Evolutionary conservation across 2,797 vertebrate genomes (phyloP).

Genomic region (Mormyrus hasselquistii): DNA sequence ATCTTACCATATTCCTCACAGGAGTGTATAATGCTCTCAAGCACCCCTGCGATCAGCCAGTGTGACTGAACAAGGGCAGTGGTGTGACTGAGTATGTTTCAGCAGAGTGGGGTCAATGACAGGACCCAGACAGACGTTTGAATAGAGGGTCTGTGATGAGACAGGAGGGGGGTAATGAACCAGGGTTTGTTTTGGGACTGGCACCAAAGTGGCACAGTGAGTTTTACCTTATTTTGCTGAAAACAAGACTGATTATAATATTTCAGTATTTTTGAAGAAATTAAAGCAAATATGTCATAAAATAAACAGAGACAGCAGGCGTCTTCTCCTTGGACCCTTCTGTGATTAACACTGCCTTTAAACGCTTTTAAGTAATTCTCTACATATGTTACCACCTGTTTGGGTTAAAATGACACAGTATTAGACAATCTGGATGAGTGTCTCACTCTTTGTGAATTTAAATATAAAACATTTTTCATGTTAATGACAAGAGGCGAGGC

Average conservation of each 20-base stretch:
- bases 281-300: neutral
- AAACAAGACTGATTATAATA: neutral
- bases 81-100: neutral
- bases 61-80: neutral
- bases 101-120: neutral
- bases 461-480: neutral
- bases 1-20: neutral
- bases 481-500: neutral
- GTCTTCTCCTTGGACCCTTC: neutral
- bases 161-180: neutral
- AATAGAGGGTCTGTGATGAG: neutral
- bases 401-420: neutral
- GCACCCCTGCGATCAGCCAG: neutral
- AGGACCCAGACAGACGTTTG: neutral
- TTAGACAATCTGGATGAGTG: neutral
- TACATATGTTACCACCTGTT: slow-evolving; percentile 1
- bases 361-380: neutral
- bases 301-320: neutral
- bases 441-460: slow-evolving; percentile 1
- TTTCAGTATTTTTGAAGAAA: neutral
- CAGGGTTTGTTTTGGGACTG: neutral
- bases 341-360: slow-evolving; percentile 10
- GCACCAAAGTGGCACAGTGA: neutral
- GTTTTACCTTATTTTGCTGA: neutral
- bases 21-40: neutral